Base-by-base conservation (phyloP, 2,113 vertebrate genomes). In the Mystacornis crossleyi region DNA sequence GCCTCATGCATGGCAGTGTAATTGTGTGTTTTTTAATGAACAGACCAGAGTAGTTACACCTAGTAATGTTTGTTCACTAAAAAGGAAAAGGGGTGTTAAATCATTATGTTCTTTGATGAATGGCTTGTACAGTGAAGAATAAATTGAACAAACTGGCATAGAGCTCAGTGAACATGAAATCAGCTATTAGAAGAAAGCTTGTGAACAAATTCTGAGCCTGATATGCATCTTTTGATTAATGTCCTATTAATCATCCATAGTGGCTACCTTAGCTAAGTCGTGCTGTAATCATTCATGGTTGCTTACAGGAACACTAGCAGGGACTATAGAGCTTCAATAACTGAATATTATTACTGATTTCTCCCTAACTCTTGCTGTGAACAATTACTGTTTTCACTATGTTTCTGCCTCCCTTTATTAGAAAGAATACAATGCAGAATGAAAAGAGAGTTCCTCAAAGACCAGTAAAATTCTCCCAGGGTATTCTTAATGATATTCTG, bases 211-310 rank as follows among this genome's bases (percentile, higher is more conserved):
- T 98, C 98, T 98, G 96, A 98, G 97, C 97, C 98, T 97, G 98
- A 99, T 99, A 99, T 99, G 98, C 98, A 99, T 99, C 99, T 99
- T 98, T 98, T 99, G 99, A 99, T 99, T 99, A 99, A 99, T 98
- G 98, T 97, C 98, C 98, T 98, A 98, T 98, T 98, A 98, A 99
- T 99, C 98, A 99, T 98, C 98, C 97, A 73, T 93, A 97, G 98
- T 97, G 96, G 98, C 98, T 99, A 98, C 98, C 98, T 99, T 98
- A 96, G 98, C 98, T 97, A 96, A 97, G 97, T 97, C 74, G 60
- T 88, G 83, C 96, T 93, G 95, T 98, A 98, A 99, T 99, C 98
- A 98, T 98, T 99, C 98, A 98, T 98, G 91, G 97, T 95, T 98
- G 97, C 98, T 98, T 97, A 98, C 95, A 91, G 97, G 96, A 98